These are phyloP conservation scores for Philereme vetulata DNA, from an alignment of 2,888 invertebrate genomes.

Conservation along the genomic window DNA sequence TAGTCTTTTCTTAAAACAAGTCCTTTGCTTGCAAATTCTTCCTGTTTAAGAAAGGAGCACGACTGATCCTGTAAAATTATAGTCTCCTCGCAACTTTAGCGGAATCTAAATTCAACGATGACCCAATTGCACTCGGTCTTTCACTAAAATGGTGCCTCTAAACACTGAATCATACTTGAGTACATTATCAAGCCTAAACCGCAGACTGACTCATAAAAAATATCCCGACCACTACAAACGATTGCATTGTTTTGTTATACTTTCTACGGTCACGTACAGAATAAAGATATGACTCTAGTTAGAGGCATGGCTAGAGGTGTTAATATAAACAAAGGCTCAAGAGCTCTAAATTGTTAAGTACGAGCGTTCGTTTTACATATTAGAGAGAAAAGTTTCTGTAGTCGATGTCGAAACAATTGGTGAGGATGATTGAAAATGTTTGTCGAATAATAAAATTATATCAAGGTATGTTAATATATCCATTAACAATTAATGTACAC, in stretches of 20 bases:
- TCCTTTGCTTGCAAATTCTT: too few relatives aligned
- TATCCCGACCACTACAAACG: conserved; percentile 36
- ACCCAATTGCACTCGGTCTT: conserved; percentile 39
- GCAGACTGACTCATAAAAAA: conserved; percentile 52
- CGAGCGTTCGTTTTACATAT: conserved; percentile 27
- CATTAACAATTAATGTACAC: not conserved
- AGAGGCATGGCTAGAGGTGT: conserved; percentile 19
- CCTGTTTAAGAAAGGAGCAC: too few relatives aligned
- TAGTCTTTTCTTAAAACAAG: too few relatives aligned
- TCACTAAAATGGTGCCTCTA: conserved; percentile 48
- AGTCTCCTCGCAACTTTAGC: conserved; percentile 5
- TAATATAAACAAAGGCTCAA: conserved; percentile 29
- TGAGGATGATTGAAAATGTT: conserved; percentile 10
- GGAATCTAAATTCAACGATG: conserved; percentile 48
- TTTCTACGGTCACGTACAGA: conserved; percentile 53
- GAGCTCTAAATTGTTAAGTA: too few relatives aligned
- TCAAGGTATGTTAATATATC: too few relatives aligned
- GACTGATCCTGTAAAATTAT: not conserved
- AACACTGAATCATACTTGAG: conserved; percentile 52
- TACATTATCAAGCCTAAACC: conserved; percentile 44
- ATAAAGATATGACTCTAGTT: conserved; percentile 34
- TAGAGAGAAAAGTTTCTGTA: conserved; percentile 25
- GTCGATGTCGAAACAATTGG: conserved; percentile 21
- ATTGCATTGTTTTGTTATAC: conserved; percentile 44
- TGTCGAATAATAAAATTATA: too few relatives aligned